Evolutionary conservation across 2,888 invertebrate genomes (phyloP).

Genomic region (Brachypalpus laphriformis): DNA sequence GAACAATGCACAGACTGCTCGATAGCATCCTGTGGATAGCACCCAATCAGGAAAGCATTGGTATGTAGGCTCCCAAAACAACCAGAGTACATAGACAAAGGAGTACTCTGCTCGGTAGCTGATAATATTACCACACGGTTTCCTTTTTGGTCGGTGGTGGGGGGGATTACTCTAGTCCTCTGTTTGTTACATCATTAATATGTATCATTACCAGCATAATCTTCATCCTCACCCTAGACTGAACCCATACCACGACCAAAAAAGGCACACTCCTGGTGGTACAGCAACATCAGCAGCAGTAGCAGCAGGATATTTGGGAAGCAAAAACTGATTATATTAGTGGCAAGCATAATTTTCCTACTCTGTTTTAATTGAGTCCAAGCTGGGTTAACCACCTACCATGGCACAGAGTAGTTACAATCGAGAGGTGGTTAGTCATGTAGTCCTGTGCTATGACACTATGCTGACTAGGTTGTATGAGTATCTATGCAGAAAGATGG

Average conservation of each 20-base stretch:
- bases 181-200: conserved; percentile 71
- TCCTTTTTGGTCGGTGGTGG: conserved; percentile 27
- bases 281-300: not conserved
- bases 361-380: conserved; percentile 69
- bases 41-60: conserved; percentile 37
- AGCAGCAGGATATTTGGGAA: conserved; percentile 42
- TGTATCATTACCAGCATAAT: conserved; percentile 74
- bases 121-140: conserved; percentile 57
- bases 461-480: not conserved
- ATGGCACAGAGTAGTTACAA: not conserved
- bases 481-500: not conserved
- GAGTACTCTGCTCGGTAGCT: conserved; percentile 39
- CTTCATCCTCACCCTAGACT: conserved; percentile 20
- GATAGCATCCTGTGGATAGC: conserved; percentile 30
- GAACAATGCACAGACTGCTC: conserved; percentile 7
- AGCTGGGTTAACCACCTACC: conserved; percentile 43
- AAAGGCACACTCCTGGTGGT: conserved; percentile 12
- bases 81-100: conserved; percentile 24
- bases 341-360: conserved; percentile 70
- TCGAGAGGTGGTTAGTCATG: conserved; percentile 15
- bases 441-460: conserved; percentile 1
- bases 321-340: conserved; percentile 73
- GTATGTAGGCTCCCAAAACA: conserved; percentile 6
- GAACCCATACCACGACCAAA: conserved; percentile 4
- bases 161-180: conserved; percentile 23